Evolutionary conservation across 2,888 invertebrate species (phyloP).

Genomic region (Nephrotoma flavescens): DNA sequence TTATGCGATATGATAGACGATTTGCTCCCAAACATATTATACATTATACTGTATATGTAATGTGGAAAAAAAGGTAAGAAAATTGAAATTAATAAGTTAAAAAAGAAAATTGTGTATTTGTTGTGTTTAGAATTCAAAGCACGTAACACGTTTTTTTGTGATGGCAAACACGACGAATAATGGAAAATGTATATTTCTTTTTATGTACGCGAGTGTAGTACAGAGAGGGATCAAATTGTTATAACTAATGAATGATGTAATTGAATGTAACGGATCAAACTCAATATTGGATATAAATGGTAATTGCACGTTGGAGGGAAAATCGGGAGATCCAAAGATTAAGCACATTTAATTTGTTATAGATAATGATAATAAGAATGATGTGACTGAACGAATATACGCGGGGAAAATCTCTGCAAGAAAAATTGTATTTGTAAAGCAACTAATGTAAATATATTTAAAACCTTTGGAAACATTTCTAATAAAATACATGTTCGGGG

Average conservation of each 20-base stretch:
- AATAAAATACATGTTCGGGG: no score
- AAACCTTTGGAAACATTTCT: no score
- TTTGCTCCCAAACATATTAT: neutral
- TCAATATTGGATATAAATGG: neutral
- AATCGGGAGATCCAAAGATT: neutral
- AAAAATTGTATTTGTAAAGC: no score
- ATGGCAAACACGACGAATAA: neutral
- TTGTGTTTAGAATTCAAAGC: neutral
- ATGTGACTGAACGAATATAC: no score
- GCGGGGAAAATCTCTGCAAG: no score
- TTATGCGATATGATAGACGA: neutral
- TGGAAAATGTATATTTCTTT: neutral
- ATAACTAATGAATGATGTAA: neutral
- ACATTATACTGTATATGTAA: neutral
- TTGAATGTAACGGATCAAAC: neutral
- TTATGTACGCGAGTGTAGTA: neutral
- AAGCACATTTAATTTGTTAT: neutral
- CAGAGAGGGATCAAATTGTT: neutral
- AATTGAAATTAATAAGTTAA: neutral
- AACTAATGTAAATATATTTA: no score
- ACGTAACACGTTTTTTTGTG: neutral
- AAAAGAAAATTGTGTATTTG: neutral
- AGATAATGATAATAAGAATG: no score
- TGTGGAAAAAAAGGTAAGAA: neutral
- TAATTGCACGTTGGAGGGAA: neutral